Conservation (phyloP, 2,888 invertebrate genomes). For the Rhagonycha lutea region DNA sequence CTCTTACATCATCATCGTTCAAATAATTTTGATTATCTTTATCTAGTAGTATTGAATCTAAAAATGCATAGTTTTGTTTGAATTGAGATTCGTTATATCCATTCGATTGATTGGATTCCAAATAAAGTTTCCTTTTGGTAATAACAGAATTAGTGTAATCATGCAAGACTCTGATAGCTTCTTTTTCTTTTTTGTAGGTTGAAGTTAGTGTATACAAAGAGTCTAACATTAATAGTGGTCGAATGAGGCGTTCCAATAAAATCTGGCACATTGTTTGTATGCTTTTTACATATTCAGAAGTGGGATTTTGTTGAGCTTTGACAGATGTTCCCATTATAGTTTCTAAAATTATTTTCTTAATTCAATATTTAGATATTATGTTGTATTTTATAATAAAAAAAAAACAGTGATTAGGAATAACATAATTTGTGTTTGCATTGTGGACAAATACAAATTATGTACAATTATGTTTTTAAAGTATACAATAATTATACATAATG, state of each 20-base stretch:
- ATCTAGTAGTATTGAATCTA: constrained; percentile 24
- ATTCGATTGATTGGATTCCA: neutral
- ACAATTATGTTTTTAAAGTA: no score
- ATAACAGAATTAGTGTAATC: constrained; percentile 62
- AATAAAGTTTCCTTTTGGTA: constrained; percentile 49
- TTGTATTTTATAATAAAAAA: no score
- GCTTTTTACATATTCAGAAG: constrained; percentile 73
- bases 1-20: constrained; percentile 63
- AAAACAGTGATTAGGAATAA: no score
- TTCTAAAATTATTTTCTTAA: constrained; percentile 59
- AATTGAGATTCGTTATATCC: constrained; percentile 4
- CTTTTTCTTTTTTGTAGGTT: constrained; percentile 62
- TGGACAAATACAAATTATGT: no score
- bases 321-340: constrained; percentile 82
- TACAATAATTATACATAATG: no score
- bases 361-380: no score
- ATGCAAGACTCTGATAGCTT: constrained; percentile 56
- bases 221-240: constrained; percentile 58
- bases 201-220: constrained; percentile 57
- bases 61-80: constrained; percentile 30
- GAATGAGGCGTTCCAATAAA: constrained; percentile 38
- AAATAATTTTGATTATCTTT: constrained; percentile 53
- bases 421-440: no score
- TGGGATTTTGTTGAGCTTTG: constrained; percentile 69
- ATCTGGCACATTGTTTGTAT: constrained; percentile 59